Percentiles rank a stretch among this genome's conserved stretches.
phyloP scores from a whole-genome alignment of 2,888 invertebrate genomes.

The Plagiodera versicolora region DNA sequence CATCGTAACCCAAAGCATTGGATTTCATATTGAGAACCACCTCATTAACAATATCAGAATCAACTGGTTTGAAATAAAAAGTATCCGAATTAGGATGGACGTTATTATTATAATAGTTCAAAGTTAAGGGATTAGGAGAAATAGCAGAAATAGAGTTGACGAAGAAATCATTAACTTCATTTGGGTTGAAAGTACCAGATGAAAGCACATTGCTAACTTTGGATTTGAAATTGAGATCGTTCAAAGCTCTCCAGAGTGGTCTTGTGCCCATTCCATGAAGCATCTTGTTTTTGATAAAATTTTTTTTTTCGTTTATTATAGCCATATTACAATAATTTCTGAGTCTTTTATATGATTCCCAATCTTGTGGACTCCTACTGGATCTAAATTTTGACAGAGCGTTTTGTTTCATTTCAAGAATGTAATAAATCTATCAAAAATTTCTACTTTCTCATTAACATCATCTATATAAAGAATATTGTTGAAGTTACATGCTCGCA shows the following conservation, averaged over 20 bases:
- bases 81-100: neutral
- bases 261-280: neutral
- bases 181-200: neutral
- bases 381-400: conserved; percentile 3
- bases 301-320: neutral
- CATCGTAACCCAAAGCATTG: no score
- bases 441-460: conserved; percentile 1
- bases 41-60: no score
- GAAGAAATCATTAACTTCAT: neutral
- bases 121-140: neutral
- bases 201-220: neutral
- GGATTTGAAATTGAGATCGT: neutral
- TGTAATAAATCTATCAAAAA: conserved; percentile 1
- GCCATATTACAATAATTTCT: conserved; percentile 2
- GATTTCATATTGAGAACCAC: no score
- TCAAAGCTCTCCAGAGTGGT: neutral
- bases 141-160: neutral
- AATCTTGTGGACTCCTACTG: conserved; percentile 2
- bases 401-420: neutral
- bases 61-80: conserved; percentile 2
- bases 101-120: conserved; percentile 1
- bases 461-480: conserved; percentile 2
- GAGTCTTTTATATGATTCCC: neutral
- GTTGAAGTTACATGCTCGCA: neutral
- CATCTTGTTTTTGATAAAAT: neutral